phyloP scores from a whole-genome alignment of 35 echinoderm and acorn worm species.

The Stichopus chloronotus region DNA sequence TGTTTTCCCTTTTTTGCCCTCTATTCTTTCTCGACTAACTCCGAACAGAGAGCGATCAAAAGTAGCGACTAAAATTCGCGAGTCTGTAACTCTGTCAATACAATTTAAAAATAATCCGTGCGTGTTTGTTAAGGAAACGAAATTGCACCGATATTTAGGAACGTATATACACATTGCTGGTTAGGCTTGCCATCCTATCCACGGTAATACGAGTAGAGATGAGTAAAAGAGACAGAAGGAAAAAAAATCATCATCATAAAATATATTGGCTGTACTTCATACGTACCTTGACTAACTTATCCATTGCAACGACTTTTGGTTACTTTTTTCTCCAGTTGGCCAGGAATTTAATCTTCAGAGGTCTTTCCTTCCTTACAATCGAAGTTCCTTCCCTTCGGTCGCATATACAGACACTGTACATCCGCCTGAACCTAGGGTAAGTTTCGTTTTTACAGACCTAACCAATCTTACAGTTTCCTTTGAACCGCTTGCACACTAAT shows the following conservation, averaged over 20 bases:
- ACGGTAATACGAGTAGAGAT: not conserved
- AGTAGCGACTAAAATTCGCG: too few relatives aligned
- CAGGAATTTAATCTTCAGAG: conserved; percentile 66
- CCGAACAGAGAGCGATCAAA: too few relatives aligned
- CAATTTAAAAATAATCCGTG: not conserved
- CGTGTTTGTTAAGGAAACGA: not conserved
- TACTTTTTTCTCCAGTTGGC: conserved; percentile 53
- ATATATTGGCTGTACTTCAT: conserved; percentile 18
- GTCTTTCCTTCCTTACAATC: conserved; percentile 61
- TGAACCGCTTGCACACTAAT: conserved; percentile 38
- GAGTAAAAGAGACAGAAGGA: not conserved
- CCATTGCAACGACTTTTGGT: conserved; percentile 44
- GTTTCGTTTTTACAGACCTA: conserved; percentile 50
- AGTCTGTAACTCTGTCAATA: too few relatives aligned
- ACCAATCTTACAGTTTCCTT: conserved; percentile 45
- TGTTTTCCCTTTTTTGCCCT: not conserved
- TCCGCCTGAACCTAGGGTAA: conserved; percentile 50
- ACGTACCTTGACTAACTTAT: conserved; percentile 70
- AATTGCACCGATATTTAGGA: too few relatives aligned
- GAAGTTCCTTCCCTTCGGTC: conserved; percentile 57
- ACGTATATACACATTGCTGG: not conserved
- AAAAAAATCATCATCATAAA: not conserved
- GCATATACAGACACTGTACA: conserved; percentile 56
- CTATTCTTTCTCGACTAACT: not conserved
- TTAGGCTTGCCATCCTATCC: conserved; percentile 8